Percentiles rank a stretch among this genome's conserved stretches.
Evolutionary conservation across 2,888 invertebrate genomes (phyloP).

Genomic region (Trachelus stipa): DNA sequence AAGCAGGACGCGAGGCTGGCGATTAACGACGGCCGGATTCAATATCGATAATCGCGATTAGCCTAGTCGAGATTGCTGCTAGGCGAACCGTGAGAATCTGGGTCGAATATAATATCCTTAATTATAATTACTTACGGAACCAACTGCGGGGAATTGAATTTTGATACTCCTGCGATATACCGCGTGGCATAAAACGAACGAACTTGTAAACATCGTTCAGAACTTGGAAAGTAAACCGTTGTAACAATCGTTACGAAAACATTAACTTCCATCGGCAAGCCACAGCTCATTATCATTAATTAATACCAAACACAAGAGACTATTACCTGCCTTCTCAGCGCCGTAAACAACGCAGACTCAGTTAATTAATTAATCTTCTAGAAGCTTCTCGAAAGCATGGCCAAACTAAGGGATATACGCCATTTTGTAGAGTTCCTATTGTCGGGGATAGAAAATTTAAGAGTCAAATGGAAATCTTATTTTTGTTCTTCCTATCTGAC

Average conservation of each 20-base stretch:
- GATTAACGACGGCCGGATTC: neutral
- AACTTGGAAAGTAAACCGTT: neutral
- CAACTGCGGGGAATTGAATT: neutral
- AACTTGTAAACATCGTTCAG: neutral
- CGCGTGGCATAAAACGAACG: neutral
- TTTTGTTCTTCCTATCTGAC: too few relatives aligned
- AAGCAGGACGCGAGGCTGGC: neutral
- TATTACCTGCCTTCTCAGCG: neutral
- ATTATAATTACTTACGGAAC: neutral
- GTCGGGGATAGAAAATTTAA: neutral
- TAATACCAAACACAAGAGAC: neutral
- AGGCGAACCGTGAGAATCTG: neutral
- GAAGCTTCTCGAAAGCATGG: neutral
- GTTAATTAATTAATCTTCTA: neutral
- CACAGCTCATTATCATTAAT: neutral
- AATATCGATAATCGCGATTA: neutral
- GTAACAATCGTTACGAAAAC: neutral
- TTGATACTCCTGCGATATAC: neutral
- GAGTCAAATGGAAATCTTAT: too few relatives aligned
- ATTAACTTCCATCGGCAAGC: neutral
- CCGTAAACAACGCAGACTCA: neutral
- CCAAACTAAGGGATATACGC: neutral
- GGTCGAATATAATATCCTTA: neutral
- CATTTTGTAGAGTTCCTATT: neutral
- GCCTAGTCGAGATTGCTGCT: neutral